These are phyloP conservation scores for Ylistrum balloti DNA, from an alignment of 1,140 invertebrate genomes.

Conservation along the genomic window DNA sequence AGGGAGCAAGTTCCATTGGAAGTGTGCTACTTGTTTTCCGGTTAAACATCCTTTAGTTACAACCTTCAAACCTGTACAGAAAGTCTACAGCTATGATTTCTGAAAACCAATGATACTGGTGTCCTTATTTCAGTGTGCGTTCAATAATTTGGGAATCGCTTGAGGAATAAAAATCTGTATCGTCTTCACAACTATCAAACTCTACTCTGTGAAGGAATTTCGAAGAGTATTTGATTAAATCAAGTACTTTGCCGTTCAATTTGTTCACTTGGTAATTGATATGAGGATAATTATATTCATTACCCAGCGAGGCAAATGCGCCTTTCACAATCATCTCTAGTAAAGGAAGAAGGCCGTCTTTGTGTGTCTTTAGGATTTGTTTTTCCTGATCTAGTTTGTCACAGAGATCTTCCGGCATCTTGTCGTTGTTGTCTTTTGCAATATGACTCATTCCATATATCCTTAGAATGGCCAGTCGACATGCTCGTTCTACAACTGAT, in stretches of 20 bases:
- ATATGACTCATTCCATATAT: neutral
- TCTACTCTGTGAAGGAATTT: neutral
- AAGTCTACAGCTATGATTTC: too few species aligned
- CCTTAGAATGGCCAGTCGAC: neutral
- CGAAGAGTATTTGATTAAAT: neutral
- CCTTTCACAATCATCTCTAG: neutral
- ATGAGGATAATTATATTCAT: neutral
- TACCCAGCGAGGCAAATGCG: neutral
- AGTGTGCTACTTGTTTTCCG: too few species aligned
- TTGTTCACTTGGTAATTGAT: neutral
- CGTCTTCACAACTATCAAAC: conserved; percentile 34
- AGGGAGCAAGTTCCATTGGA: too few species aligned
- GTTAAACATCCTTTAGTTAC: too few species aligned
- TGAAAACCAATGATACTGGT: too few species aligned
- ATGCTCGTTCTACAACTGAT: neutral
- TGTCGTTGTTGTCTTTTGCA: neutral
- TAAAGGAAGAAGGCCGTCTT: neutral
- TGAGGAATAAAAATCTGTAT: neutral
- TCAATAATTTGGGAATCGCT: too few species aligned
- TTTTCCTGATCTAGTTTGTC: neutral
- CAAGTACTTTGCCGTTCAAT: neutral
- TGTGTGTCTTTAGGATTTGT: neutral
- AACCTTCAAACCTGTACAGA: too few species aligned
- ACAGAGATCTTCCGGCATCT: neutral
- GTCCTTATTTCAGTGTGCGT: too few species aligned